Evolutionary conservation across 2,797 vertebrate species (phyloP).

Genomic region (Crocodylus rhombifer): DNA sequence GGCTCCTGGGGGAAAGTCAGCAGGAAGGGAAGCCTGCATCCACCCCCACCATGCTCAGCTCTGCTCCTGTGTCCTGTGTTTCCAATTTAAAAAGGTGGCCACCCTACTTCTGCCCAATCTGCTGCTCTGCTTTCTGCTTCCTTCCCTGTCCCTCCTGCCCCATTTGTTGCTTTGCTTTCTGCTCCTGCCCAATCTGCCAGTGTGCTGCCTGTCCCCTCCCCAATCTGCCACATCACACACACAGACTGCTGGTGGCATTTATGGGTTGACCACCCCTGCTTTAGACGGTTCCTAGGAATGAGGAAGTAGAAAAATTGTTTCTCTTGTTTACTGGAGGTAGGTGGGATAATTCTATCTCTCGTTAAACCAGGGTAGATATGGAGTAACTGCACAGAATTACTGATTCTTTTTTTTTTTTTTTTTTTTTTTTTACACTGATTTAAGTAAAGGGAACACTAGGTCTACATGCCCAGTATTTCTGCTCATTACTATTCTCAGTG

Average conservation of each 20-base stretch:
- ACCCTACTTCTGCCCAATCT: no score
- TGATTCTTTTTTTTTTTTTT: not conserved
- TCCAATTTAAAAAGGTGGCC: no score
- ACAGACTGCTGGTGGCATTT: constrained; percentile 11
- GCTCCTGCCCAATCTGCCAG: no score
- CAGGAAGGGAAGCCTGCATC: no score
- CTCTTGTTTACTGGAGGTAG: not conserved
- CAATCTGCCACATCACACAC: not conserved
- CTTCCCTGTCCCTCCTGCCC: no score
- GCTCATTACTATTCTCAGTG: constrained; percentile 34
- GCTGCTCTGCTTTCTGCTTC: no score
- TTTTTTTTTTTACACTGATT: not conserved
- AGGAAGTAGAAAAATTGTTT: not conserved
- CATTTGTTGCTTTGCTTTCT: no score
- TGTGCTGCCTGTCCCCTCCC: no score
- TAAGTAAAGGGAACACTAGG: not conserved
- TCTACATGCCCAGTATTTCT: not conserved
- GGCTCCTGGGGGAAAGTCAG: no score
- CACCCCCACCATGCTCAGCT: no score
- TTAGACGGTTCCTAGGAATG: no score
- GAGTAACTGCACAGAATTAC: not conserved
- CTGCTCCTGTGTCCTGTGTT: no score
- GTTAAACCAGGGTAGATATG: not conserved
- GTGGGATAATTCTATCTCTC: not conserved
- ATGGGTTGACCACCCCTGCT: not conserved